Percentiles rank a stretch among this genome's conserved stretches.
Conservation (phyloP, 2,797 vertebrate species). For the Danio aesculapii region DNA sequence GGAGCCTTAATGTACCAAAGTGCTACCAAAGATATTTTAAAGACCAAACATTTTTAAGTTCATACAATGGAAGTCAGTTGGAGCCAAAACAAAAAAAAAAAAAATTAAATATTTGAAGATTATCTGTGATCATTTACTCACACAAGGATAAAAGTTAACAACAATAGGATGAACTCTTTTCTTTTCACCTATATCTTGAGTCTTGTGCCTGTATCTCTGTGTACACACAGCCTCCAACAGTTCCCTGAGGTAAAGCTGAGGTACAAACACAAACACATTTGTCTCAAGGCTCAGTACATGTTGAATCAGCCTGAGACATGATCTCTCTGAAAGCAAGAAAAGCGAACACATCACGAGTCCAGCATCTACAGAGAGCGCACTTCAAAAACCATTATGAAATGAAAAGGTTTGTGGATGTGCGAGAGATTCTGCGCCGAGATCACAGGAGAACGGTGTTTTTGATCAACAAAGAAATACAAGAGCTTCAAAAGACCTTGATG, state of each 20-base stretch:
- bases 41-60: too few species aligned
- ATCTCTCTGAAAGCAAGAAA: conserved; percentile 14
- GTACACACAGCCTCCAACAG: background rate
- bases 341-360: background rate
- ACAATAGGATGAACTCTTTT: background rate
- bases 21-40: too few species aligned
- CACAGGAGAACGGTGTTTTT: conserved; percentile 47
- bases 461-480: conserved; percentile 58
- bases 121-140: too few species aligned
- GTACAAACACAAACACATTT: conserved; percentile 24
- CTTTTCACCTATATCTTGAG: background rate
- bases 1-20: too few species aligned
- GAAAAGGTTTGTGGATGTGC: conserved; percentile 40
- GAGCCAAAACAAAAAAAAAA: too few species aligned
- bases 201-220: background rate
- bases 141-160: too few species aligned
- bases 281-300: conserved; percentile 17
- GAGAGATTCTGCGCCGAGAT: conserved; percentile 47
- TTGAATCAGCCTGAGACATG: conserved; percentile 28
- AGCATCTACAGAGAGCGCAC: conserved; percentile 51
- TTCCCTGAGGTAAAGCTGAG: conserved; percentile 25
- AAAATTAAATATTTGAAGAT: too few species aligned
- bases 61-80: too few species aligned
- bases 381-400: conserved; percentile 59
- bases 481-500: conserved; percentile 53